Conservation (phyloP, 2,888 invertebrate species). For the Phymatocera aterrima region DNA sequence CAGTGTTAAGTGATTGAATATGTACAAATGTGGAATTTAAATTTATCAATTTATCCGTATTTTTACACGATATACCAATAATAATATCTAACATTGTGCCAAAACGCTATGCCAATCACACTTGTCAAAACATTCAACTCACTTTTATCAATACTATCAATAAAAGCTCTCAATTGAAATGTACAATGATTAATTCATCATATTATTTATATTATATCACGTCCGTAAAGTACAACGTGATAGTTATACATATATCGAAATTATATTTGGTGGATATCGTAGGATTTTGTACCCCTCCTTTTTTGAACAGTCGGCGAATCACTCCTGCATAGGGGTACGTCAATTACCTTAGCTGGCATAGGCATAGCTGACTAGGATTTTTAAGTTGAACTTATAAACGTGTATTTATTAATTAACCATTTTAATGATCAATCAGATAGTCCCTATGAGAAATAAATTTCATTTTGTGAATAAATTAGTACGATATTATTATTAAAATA, state of each 20-base stretch:
- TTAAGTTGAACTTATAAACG: constrained; percentile 21
- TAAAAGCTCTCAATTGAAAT: constrained; percentile 46
- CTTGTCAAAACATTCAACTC: constrained; percentile 26
- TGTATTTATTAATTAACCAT: constrained; percentile 32
- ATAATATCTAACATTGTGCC: too few relatives aligned
- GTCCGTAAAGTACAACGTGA: constrained; percentile 15
- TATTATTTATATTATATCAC: constrained; percentile 32
- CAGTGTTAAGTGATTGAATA: constrained; percentile 2
- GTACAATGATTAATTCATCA: constrained; percentile 44
- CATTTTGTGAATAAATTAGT: too few relatives aligned
- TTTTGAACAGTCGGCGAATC: constrained; percentile 13
- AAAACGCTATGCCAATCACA: constrained; percentile 21
- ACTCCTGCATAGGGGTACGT: not conserved
- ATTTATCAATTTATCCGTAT: not conserved
- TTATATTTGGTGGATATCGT: constrained; percentile 14
- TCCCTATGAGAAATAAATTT: not conserved
- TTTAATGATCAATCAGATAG: constrained; percentile 25
- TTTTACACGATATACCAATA: constrained; percentile 1
- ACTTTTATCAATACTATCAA: constrained; percentile 34
- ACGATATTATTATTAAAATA: not conserved
- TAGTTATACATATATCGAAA: constrained; percentile 1
- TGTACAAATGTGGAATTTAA: constrained; percentile 4
- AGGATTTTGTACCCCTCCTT: constrained; percentile 17
- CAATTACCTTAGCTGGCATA: constrained; percentile 13
- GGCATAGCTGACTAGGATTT: constrained; percentile 34